phyloP scores from a whole-genome alignment of 2,113 vertebrate species.

The Carassius carassius region DNA sequence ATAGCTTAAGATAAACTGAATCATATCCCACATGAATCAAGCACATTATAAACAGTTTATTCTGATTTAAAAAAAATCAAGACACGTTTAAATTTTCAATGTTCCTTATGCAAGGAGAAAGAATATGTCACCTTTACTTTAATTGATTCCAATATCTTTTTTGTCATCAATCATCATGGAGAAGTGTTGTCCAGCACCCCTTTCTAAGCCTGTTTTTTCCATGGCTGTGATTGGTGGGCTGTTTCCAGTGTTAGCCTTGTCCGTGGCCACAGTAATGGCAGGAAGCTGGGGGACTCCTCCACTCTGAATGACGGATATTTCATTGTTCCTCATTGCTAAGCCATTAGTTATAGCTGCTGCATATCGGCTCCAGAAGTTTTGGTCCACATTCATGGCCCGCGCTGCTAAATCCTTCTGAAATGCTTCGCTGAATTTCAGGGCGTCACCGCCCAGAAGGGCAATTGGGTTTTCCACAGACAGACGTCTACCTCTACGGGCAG shows the following conservation, averaged over 20 bases:
- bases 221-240: constrained; percentile 80
- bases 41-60: constrained; percentile 66
- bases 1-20: constrained; percentile 10
- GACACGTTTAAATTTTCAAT: constrained; percentile 62
- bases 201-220: constrained; percentile 86
- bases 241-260: constrained; percentile 80
- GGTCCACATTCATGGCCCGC: constrained; percentile 92
- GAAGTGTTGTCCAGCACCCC: constrained; percentile 86
- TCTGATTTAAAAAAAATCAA: constrained; percentile 29
- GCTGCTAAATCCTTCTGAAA: constrained; percentile 96
- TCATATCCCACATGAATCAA: constrained; percentile 36
- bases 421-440: constrained; percentile 92
- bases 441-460: constrained; percentile 88
- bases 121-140: constrained; percentile 57
- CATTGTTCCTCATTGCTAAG: constrained; percentile 96
- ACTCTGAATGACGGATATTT: constrained; percentile 98
- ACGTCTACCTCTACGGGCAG: constrained; percentile 90
- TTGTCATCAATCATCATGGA: constrained; percentile 93
- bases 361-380: constrained; percentile 95
- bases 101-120: constrained; percentile 69
- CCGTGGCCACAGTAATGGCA: constrained; percentile 83
- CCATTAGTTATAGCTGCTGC: constrained; percentile 92
- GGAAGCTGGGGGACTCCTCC: constrained; percentile 89
- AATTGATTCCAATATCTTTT: constrained; percentile 98
- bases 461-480: constrained; percentile 96